Evolutionary conservation across 2,888 invertebrate species (phyloP).

Genomic region (Cosmorhoe ocellata): DNA sequence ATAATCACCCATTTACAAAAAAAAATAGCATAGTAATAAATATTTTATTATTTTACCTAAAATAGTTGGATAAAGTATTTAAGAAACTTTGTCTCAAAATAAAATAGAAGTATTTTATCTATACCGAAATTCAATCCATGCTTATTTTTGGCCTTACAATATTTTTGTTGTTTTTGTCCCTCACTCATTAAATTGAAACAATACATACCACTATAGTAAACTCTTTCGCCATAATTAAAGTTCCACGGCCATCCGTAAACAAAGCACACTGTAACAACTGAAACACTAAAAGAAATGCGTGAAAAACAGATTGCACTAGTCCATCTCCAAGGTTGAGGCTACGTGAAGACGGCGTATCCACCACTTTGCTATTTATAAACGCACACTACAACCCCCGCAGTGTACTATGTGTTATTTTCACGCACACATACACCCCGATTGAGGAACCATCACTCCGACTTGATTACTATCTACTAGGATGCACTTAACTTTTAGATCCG

Average conservation of each 20-base stretch:
- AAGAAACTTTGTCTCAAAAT: too few species aligned
- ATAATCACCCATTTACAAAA: too few species aligned
- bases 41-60: too few species aligned
- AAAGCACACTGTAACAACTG: constrained; percentile 31
- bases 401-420: constrained; percentile 28
- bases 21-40: too few species aligned
- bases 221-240: constrained; percentile 57
- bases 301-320: constrained; percentile 45
- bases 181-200: too few species aligned
- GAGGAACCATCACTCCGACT: constrained; percentile 15
- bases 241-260: constrained; percentile 38
- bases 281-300: constrained; percentile 36
- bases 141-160: too few species aligned
- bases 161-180: too few species aligned
- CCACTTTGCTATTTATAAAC: constrained; percentile 76
- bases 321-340: constrained; percentile 75
- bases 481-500: constrained; percentile 20
- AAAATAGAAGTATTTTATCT: too few species aligned
- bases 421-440: constrained; percentile 9
- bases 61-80: too few species aligned
- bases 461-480: constrained; percentile 31
- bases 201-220: constrained; percentile 58
- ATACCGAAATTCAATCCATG: too few species aligned
- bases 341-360: constrained; percentile 63
- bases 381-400: constrained; percentile 57